A percentile compares a stretch with the other conserved stretches of the same genome.
Conservation (phyloP, 2,113 vertebrate species). For the Anas platyrhynchos region DNA sequence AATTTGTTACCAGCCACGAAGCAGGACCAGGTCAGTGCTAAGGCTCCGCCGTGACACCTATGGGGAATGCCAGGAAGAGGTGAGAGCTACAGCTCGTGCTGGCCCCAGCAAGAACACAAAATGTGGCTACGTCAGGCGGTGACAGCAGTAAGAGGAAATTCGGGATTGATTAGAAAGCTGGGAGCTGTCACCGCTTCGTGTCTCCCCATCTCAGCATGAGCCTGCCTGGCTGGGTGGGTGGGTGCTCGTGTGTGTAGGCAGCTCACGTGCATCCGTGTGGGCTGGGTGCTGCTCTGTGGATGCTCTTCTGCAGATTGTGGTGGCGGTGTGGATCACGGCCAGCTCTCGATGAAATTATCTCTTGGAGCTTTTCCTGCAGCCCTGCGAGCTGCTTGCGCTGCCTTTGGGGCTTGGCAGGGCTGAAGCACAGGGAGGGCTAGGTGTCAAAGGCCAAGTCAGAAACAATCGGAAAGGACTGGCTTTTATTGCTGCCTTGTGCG, state of each 20-base stretch:
- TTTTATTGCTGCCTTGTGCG: neutral
- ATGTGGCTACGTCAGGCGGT: neutral
- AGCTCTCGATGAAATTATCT: neutral
- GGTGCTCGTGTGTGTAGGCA: rapidly evolving
- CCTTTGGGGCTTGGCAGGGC: neutral
- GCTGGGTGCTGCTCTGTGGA: neutral
- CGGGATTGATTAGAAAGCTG: neutral
- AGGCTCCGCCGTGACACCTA: neutral
- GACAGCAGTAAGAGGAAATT: neutral
- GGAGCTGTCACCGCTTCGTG: neutral
- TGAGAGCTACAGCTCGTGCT: neutral
- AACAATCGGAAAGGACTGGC: neutral
- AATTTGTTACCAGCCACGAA: neutral
- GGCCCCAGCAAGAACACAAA: neutral
- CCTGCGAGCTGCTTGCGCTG: neutral
- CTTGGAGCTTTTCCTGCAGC: neutral
- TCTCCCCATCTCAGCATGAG: neutral
- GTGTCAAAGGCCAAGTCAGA: neutral
- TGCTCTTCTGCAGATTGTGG: neutral
- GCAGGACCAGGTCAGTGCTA: neutral
- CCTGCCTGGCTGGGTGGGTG: rapidly evolving
- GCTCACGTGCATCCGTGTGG: rapidly evolving
- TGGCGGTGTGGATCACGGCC: neutral
- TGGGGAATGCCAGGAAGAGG: neutral
- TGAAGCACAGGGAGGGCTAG: neutral